These are phyloP conservation scores for Didymodactylos carnosus DNA, from an alignment of 2,888 invertebrate genomes.

Conservation along the genomic window DNA sequence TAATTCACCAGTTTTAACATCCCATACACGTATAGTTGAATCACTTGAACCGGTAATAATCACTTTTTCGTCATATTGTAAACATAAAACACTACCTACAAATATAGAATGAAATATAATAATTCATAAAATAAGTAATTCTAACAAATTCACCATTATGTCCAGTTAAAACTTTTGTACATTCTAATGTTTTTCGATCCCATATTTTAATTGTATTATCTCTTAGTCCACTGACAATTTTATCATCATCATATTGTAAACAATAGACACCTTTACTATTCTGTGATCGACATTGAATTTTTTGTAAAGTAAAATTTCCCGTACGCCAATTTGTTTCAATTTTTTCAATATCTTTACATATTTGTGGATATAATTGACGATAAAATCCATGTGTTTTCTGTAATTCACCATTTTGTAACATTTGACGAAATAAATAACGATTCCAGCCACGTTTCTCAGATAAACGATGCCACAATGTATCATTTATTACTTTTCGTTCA, in stretches of 20 bases:
- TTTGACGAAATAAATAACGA: not conserved
- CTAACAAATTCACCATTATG: too few species aligned
- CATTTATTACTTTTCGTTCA: constrained; percentile 87
- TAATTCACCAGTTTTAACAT: constrained; percentile 82
- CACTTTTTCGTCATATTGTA: constrained; percentile 95
- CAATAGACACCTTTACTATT: constrained; percentile 99
- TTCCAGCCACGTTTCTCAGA: constrained; percentile 82
- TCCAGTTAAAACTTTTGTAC: constrained; percentile 74
- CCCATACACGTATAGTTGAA: constrained; percentile 90
- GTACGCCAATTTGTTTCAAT: constrained; percentile 96
- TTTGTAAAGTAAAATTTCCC: constrained; percentile 78
- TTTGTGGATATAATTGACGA: constrained; percentile 79
- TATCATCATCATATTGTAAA: constrained; percentile 92
- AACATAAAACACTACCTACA: constrained; percentile 84
- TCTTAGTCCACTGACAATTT: constrained; percentile 88
- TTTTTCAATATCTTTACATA: constrained; percentile 56
- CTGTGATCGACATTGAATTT: constrained; percentile 94
- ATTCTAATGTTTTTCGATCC: constrained; percentile 80
- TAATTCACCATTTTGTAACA: not conserved
- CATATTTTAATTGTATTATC: constrained; percentile 99
- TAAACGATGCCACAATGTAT: constrained; percentile 82
- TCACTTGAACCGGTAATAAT: constrained; percentile 96
- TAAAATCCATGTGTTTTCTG: constrained; percentile 46
- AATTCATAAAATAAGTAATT: too few species aligned
- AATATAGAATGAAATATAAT: too few species aligned